These are phyloP conservation scores for Apotomis turbidana DNA, from an alignment of 2,888 invertebrate species.

Conservation along the genomic window DNA sequence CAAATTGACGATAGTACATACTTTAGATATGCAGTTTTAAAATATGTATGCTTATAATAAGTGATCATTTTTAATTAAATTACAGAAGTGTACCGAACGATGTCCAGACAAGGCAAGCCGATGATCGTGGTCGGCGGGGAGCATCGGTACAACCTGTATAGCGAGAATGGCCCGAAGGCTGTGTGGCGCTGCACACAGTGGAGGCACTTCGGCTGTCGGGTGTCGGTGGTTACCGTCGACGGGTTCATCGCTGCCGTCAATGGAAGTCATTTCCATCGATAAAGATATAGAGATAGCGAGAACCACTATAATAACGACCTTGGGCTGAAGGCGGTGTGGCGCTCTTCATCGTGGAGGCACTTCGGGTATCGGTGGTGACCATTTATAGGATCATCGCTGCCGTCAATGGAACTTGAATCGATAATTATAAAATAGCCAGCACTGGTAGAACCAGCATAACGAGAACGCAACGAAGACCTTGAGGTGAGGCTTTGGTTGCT, in stretches of 20 bases:
- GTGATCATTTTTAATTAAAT: neutral
- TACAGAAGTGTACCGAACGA: conserved; percentile 32
- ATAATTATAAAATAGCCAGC: no score
- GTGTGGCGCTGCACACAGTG: conserved; percentile 43
- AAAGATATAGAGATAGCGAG: neutral
- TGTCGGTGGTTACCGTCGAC: conserved; percentile 35
- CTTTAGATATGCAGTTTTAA: no score
- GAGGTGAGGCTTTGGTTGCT: neutral
- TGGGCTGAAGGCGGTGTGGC: neutral
- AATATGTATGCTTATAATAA: neutral
- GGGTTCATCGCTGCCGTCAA: conserved; percentile 22
- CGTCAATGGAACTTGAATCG: no score
- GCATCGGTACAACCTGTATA: conserved; percentile 50
- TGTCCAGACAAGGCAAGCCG: conserved; percentile 50
- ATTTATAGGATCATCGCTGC: no score
- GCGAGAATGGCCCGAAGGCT: conserved; percentile 31
- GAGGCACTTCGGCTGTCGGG: conserved; percentile 31
- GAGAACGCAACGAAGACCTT: no score
- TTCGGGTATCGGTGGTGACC: no score
- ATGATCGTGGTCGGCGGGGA: conserved; percentile 49
- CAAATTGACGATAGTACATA: no score
- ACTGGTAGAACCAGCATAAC: no score
- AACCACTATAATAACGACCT: no score
- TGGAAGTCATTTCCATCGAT: conserved; percentile 2
- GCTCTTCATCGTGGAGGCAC: neutral